phyloP scores from a whole-genome alignment of 2,888 invertebrate genomes.

The Tolmerus cingulatus region DNA sequence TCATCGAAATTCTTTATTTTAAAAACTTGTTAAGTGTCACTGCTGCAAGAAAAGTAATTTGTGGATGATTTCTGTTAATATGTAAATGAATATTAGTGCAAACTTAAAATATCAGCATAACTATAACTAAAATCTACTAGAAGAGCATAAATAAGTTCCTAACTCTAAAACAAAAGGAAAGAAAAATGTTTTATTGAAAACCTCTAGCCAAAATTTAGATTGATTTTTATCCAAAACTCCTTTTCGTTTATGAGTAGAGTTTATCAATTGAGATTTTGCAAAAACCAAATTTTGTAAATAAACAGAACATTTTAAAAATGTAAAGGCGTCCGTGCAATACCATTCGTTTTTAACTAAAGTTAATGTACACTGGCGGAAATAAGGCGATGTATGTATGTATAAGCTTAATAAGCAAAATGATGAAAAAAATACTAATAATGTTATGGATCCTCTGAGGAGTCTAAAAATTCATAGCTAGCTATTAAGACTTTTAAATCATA shows the following conservation, averaged over 20 bases:
- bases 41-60: conserved; percentile 20
- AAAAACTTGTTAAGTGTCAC: neutral
- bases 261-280: neutral
- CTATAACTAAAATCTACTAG: conserved; percentile 16
- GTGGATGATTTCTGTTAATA: conserved; percentile 12
- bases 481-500: conserved; percentile 34
- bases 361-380: neutral
- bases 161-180: conserved; percentile 42
- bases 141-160: conserved; percentile 55
- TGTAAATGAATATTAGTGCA: conserved; percentile 31
- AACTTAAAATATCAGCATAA: neutral
- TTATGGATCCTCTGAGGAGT: conserved; percentile 39
- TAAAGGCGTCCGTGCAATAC: conserved; percentile 9
- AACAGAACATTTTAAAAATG: conserved; percentile 3
- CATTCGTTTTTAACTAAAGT: neutral
- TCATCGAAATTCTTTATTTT: neutral
- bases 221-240: neutral
- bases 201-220: conserved; percentile 32
- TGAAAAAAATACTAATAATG: neutral
- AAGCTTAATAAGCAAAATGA: neutral
- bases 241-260: neutral
- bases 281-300: neutral
- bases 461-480: conserved; percentile 16
- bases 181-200: conserved; percentile 7
- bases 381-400: neutral